Percentiles rank a stretch among this genome's conserved stretches.
Conservation (phyloP, 2,888 invertebrate genomes). For the Troides helena region DNA sequence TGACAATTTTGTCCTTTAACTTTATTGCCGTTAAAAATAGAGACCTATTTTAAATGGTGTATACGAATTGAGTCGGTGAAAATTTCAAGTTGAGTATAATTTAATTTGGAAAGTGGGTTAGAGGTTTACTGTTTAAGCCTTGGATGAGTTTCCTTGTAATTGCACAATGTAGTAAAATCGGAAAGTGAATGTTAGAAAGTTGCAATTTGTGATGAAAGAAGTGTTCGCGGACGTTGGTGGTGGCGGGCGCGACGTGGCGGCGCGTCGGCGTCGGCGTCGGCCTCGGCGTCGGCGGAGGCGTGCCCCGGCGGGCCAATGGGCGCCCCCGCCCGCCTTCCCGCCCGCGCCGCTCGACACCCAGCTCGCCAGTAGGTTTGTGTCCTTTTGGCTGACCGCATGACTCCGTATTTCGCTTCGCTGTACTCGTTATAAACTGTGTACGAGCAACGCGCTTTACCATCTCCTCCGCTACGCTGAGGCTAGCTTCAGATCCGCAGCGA, state of each 20-base stretch:
- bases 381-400: constrained; percentile 82
- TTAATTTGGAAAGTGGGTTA: neutral
- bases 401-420: constrained; percentile 80
- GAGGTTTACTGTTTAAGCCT: neutral
- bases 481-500: constrained; percentile 65
- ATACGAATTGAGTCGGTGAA: neutral
- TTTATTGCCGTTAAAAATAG: neutral
- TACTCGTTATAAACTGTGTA: constrained; percentile 73
- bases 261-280: constrained; percentile 44
- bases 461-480: constrained; percentile 52
- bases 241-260: constrained; percentile 41
- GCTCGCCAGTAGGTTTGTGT: constrained; percentile 80
- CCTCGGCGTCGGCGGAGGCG: constrained; percentile 46
- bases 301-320: constrained; percentile 73
- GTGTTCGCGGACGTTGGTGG: constrained; percentile 44
- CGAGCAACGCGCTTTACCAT: constrained; percentile 71
- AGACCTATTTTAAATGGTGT: neutral
- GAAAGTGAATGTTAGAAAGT: constrained; percentile 47
- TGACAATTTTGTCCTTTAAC: neutral
- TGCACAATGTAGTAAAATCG: constrained; percentile 1
- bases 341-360: constrained; percentile 62
- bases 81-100: neutral
- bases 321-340: constrained; percentile 63
- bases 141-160: neutral
- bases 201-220: constrained; percentile 47